A percentile compares a stretch with the other conserved stretches of the same genome.
Conservation (phyloP, 1,140 invertebrate species). For the Lepidurus couesii region DNA sequence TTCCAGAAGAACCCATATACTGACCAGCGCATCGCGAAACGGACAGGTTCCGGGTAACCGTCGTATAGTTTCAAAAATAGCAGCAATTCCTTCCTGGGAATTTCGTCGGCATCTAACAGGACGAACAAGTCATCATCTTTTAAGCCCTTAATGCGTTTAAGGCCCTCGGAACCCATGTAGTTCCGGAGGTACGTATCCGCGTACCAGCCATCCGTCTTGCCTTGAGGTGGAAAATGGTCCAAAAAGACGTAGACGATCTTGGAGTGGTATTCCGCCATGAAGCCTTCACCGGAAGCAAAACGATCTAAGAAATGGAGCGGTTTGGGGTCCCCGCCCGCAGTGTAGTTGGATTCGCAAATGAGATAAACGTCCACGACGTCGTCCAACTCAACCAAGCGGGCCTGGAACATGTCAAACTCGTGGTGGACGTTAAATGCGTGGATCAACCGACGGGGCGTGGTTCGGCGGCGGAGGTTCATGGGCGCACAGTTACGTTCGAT, state of each 20-base stretch:
- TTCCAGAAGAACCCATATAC: conserved; percentile 63
- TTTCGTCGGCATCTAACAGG: conserved; percentile 53
- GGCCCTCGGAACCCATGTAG: conserved; percentile 37
- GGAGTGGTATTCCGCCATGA: conserved; percentile 45
- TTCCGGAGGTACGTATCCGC: conserved; percentile 38
- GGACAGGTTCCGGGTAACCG: conserved; percentile 56
- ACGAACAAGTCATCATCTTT: conserved; percentile 57
- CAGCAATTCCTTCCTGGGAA: conserved; percentile 54
- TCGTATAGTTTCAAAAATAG: conserved; percentile 61
- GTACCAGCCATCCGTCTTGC: conserved; percentile 38
- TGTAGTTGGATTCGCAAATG: conserved; percentile 52
- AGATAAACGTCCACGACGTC: conserved; percentile 59
- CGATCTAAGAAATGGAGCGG: conserved; percentile 40
- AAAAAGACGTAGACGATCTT: conserved; percentile 53
- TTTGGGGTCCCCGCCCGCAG: conserved; percentile 45
- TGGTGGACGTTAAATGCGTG: conserved; percentile 40
- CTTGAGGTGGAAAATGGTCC: conserved; percentile 42
- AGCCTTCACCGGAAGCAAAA: conserved; percentile 41
- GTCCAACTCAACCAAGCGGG: conserved; percentile 54
- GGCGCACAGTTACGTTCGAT: conserved; percentile 28
- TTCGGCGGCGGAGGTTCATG: conserved; percentile 32
- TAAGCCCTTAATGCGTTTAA: conserved; percentile 39
- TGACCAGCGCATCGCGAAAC: conserved; percentile 58
- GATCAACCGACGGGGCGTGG: conserved; percentile 38
- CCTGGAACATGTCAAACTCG: conserved; percentile 46